Conservation (phyloP, 53 echinoderm and acorn worm genomes). For the Apostichopus leukothele region DNA sequence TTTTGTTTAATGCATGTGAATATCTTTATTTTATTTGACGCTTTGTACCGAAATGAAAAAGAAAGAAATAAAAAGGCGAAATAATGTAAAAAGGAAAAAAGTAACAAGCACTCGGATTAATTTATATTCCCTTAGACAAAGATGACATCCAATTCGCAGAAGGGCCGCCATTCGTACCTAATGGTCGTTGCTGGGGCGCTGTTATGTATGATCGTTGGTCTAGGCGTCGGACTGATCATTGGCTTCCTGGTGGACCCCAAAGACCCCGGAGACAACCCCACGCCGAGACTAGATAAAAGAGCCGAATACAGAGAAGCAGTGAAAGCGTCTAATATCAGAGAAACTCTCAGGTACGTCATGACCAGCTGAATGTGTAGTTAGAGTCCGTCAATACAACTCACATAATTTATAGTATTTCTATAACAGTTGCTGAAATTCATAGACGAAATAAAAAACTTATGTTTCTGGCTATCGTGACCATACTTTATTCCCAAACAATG, state of each 20-base stretch:
- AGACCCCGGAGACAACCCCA: neutral
- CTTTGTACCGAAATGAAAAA: too few relatives aligned
- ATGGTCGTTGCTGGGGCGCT: conserved; percentile 24
- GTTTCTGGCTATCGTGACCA: too few relatives aligned
- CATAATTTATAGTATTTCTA: too few relatives aligned
- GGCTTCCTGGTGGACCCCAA: conserved; percentile 48
- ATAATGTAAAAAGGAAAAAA: too few relatives aligned
- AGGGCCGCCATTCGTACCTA: conserved; percentile 2
- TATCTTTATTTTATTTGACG: too few relatives aligned
- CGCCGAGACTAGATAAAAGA: conserved; percentile 43
- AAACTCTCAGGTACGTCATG: conserved; percentile 58
- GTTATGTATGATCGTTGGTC: conserved; percentile 49
- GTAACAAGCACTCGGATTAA: neutral
- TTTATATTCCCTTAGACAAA: neutral
- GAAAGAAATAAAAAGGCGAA: too few relatives aligned
- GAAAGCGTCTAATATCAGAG: conserved; percentile 47
- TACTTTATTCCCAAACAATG: too few relatives aligned
- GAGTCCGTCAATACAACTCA: too few relatives aligned
- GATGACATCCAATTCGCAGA: conserved; percentile 3
- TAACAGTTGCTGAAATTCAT: too few relatives aligned
- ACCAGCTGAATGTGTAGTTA: too few relatives aligned
- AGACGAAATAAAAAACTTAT: too few relatives aligned
- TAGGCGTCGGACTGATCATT: conserved; percentile 56
- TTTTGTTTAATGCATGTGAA: too few relatives aligned
- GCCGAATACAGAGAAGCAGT: conserved; percentile 47